Percentiles rank a stretch among this genome's conserved stretches.
These are phyloP conservation scores for Brachionus rubens DNA, from an alignment of 1,140 invertebrate species.

Conservation along the genomic window DNA sequence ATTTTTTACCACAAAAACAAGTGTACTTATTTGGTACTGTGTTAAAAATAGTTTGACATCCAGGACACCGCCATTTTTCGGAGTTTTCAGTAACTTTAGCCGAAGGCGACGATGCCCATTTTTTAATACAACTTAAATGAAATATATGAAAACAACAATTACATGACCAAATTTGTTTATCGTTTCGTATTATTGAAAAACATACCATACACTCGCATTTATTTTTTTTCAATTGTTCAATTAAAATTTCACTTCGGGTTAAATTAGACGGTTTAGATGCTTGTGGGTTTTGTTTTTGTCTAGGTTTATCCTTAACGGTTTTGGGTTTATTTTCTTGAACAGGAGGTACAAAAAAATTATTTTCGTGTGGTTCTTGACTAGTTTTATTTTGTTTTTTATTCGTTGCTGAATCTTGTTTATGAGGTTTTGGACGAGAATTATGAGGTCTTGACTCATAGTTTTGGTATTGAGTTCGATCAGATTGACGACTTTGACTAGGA, in stretches of 20 bases:
- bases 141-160: conserved; percentile 81
- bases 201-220: conserved; percentile 46
- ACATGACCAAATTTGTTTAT: conserved; percentile 82
- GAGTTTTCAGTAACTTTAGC: conserved; percentile 57
- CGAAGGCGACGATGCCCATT: conserved; percentile 81
- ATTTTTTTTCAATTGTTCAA: conserved; percentile 33
- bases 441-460: background rate
- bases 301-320: background rate
- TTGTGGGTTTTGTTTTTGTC: background rate
- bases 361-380: too few species aligned
- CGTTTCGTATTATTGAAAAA: conserved; percentile 66
- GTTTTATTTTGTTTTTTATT: background rate
- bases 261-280: background rate
- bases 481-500: too few species aligned
- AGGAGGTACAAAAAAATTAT: too few species aligned
- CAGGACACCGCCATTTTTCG: conserved; percentile 81
- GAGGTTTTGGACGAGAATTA: background rate
- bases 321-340: background rate
- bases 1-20: conserved; percentile 59
- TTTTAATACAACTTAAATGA: conserved; percentile 80
- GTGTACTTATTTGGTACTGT: conserved; percentile 55
- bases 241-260: conserved; percentile 28
- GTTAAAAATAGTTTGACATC: conserved; percentile 54
- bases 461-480: too few species aligned
- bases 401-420: background rate